A percentile compares a stretch with the other conserved stretches of the same genome.
These are phyloP conservation scores for Ramphastos sulfuratus DNA, from an alignment of 2,113 vertebrate species.

Conservation along the genomic window DNA sequence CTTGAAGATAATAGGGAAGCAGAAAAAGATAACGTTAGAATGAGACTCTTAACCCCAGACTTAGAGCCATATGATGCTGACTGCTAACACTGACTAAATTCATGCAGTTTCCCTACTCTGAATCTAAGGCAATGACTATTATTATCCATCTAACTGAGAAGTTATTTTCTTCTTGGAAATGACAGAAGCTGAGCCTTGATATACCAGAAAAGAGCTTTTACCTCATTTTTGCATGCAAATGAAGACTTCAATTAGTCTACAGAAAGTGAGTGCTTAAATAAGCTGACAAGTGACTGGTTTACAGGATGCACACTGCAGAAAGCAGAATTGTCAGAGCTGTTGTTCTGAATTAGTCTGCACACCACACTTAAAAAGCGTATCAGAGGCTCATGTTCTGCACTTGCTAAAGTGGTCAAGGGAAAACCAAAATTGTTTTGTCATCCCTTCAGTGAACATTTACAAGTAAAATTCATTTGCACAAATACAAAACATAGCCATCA, in stretches of 20 bases:
- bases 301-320: background rate
- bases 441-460: background rate
- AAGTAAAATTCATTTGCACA: background rate
- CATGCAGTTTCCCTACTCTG: background rate
- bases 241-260: background rate
- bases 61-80: background rate
- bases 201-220: background rate
- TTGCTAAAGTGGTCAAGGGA: background rate
- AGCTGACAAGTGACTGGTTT: background rate
- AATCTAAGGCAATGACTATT: background rate
- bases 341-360: background rate
- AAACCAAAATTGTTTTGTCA: background rate
- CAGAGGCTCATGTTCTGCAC: background rate
- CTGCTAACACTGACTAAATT: background rate
- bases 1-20: constrained; percentile 54
- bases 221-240: constrained; percentile 19
- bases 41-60: background rate
- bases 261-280: background rate
- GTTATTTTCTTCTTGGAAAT: background rate
- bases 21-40: background rate
- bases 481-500: background rate
- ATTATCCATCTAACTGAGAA: background rate
- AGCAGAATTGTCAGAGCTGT: background rate
- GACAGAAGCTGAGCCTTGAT: background rate
- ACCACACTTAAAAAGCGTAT: background rate